phyloP scores from a whole-genome alignment of 2,888 invertebrate genomes.

The Deilephila elpenor region DNA sequence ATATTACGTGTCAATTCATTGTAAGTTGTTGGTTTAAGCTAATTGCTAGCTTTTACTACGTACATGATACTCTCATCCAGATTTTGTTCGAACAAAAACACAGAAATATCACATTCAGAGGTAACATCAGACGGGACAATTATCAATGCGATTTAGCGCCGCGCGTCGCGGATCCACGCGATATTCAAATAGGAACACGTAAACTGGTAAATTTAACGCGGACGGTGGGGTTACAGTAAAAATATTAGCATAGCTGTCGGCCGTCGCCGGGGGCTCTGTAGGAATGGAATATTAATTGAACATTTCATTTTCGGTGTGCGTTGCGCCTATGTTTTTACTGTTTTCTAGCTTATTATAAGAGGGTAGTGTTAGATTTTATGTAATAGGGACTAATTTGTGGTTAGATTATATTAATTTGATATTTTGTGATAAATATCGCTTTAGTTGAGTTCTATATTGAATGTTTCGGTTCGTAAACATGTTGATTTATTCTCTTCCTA shows the following conservation, averaged over 20 bases:
- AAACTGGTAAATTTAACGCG: constrained; percentile 21
- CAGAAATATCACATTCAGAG: not conserved
- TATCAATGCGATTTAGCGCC: constrained; percentile 9
- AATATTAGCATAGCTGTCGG: constrained; percentile 2
- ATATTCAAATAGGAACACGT: constrained; percentile 30
- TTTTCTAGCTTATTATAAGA: too few relatives aligned
- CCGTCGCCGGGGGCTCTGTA: constrained; percentile 1
- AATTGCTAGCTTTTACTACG: too few relatives aligned
- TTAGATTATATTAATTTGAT: too few relatives aligned
- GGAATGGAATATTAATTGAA: constrained; percentile 21
- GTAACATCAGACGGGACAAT: constrained; percentile 6
- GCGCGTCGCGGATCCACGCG: constrained; percentile 11
- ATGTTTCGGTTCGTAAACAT: too few relatives aligned
- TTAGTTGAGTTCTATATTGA: too few relatives aligned
- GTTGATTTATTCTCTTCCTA: too few relatives aligned
- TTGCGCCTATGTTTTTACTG: not conserved
- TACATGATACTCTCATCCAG: too few relatives aligned
- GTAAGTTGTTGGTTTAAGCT: too few relatives aligned
- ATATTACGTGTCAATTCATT: too few relatives aligned
- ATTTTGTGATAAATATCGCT: too few relatives aligned
- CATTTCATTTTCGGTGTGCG: not conserved
- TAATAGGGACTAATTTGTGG: too few relatives aligned
- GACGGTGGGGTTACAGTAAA: not conserved
- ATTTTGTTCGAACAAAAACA: not conserved
- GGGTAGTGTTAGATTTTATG: too few relatives aligned